Evolutionary conservation across 2,888 invertebrate genomes (phyloP).

Genomic region (Apantesis nais): DNA sequence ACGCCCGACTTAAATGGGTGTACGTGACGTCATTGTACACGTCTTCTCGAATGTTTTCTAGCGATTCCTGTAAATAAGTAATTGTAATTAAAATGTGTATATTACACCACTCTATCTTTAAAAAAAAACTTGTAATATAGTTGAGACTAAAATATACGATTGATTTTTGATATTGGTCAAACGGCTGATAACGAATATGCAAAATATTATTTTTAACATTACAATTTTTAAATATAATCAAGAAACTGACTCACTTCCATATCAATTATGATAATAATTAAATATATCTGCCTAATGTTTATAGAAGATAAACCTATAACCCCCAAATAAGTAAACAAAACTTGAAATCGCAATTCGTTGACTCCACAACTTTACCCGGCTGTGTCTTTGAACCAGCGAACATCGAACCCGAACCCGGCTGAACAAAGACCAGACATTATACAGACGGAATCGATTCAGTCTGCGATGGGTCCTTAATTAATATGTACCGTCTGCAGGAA

Average conservation of each 20-base stretch:
- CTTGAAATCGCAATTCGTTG: slow-evolving; percentile 4
- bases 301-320: not conserved
- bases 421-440: slow-evolving; percentile 13
- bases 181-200: too few species aligned
- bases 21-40: too few species aligned
- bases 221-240: not conserved
- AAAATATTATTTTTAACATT: too few species aligned
- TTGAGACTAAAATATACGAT: too few species aligned
- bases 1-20: too few species aligned
- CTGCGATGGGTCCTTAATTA: slow-evolving; percentile 18
- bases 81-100: too few species aligned
- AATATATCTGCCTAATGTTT: not conserved
- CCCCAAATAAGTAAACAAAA: not conserved
- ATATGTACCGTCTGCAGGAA: not conserved
- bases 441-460: slow-evolving; percentile 26
- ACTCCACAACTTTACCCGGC: slow-evolving; percentile 4
- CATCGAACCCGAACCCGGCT: not conserved
- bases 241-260: not conserved
- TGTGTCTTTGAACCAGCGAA: slow-evolving; percentile 18
- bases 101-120: too few species aligned
- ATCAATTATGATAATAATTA: not conserved
- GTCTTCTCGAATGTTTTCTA: too few species aligned
- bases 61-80: too few species aligned
- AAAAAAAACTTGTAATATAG: too few species aligned
- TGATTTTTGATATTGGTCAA: too few species aligned